Percentiles rank a stretch among this genome's conserved stretches.
phyloP scores from a whole-genome alignment of 2,888 invertebrate genomes.

The Danaus chrysippus region DNA sequence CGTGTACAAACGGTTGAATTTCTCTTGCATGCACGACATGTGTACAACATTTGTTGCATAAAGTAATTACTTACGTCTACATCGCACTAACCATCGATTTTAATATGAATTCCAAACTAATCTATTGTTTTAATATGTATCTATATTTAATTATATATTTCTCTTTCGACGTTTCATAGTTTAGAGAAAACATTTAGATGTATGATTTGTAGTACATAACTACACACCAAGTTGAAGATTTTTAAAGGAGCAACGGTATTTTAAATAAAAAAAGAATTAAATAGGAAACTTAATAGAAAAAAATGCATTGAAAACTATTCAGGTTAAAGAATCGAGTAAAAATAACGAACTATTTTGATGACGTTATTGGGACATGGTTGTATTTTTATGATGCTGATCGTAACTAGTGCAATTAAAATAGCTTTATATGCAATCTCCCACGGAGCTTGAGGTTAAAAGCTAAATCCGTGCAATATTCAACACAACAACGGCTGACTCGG shows the following conservation, averaged over 20 bases:
- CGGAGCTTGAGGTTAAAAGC: slow-evolving; percentile 28
- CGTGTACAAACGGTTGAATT: slow-evolving; percentile 17
- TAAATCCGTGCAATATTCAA: slow-evolving; percentile 30
- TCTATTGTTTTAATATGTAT: too few relatives aligned
- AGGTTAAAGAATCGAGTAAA: background rate
- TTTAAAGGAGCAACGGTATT: too few relatives aligned
- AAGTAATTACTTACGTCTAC: slow-evolving; percentile 9
- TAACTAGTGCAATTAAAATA: slow-evolving; percentile 30
- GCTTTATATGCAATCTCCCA: slow-evolving; percentile 30
- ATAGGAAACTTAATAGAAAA: too few relatives aligned
- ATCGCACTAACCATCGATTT: slow-evolving; percentile 3
- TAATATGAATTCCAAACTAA: background rate
- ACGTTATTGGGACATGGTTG: background rate
- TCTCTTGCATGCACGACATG: slow-evolving; percentile 24
- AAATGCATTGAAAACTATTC: too few relatives aligned
- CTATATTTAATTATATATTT: too few relatives aligned
- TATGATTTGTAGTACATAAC: too few relatives aligned
- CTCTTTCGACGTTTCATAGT: too few relatives aligned
- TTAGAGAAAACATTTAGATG: too few relatives aligned
- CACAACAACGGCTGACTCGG: slow-evolving; percentile 17
- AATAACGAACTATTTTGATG: background rate
- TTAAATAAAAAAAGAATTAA: too few relatives aligned
- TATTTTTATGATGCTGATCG: slow-evolving; percentile 9
- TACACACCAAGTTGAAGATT: too few relatives aligned
- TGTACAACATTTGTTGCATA: slow-evolving; percentile 18